Percentiles rank a stretch among this genome's conserved stretches.
Conservation (phyloP, 2,888 invertebrate genomes). For the Heliconius sara region DNA sequence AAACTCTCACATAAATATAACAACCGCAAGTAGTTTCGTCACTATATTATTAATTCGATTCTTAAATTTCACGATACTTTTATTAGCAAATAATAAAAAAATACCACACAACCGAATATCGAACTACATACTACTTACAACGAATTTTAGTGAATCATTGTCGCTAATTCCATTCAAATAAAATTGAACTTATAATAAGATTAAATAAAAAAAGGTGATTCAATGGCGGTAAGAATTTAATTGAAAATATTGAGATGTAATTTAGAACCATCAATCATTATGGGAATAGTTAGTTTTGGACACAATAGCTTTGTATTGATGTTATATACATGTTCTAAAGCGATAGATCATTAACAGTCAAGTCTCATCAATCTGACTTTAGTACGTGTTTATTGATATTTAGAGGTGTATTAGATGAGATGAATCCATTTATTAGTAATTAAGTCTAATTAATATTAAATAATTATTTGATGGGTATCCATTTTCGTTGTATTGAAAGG, state of each 20-base stretch:
- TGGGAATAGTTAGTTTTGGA: conserved; percentile 44
- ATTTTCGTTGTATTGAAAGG: conserved; percentile 1
- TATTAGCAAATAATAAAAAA: not conserved
- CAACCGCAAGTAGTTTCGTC: not conserved
- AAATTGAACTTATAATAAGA: conserved; percentile 22
- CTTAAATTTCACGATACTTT: not conserved
- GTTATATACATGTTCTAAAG: conserved; percentile 1
- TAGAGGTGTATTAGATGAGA: conserved; percentile 27
- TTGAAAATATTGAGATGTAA: conserved; percentile 48
- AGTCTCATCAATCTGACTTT: conserved; percentile 54
- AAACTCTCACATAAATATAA: not conserved
- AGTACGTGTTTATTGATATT: conserved; percentile 49
- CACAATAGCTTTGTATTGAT: conserved; percentile 32
- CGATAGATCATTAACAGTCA: conserved; percentile 54
- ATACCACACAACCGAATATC: conserved; percentile 24
- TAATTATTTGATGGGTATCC: not conserved
- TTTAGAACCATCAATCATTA: conserved; percentile 51
- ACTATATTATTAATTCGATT: not conserved
- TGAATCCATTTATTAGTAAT: conserved; percentile 14
- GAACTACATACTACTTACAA: conserved; percentile 18
- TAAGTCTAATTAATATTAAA: not conserved
- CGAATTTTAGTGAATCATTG: conserved; percentile 44
- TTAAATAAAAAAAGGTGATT: conserved; percentile 28
- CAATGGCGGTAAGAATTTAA: conserved; percentile 36
- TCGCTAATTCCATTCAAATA: conserved; percentile 39